Conservation (phyloP, 2,113 vertebrate species). For the Mobula birostris region DNA sequence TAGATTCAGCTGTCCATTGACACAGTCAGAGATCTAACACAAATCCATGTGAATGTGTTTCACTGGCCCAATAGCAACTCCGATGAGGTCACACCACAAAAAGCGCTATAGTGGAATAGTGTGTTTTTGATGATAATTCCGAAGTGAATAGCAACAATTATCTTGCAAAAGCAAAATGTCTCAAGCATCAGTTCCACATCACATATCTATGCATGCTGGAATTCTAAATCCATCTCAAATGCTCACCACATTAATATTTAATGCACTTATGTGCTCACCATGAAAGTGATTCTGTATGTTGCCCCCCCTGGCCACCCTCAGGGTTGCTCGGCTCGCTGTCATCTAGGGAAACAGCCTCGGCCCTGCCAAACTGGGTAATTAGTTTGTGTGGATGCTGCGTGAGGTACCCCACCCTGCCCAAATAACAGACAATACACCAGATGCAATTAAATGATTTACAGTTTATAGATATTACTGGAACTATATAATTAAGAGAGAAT, state of each 20-base stretch:
- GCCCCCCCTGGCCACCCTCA: too few relatives aligned
- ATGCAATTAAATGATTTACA: too few relatives aligned
- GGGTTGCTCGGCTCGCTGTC: too few relatives aligned
- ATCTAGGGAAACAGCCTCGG: too few relatives aligned
- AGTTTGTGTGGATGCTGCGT: too few relatives aligned
- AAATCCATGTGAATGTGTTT: conserved; percentile 15
- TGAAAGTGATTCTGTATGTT: background rate
- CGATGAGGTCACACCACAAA: background rate
- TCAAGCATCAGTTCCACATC: background rate
- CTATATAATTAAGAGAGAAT: too few relatives aligned
- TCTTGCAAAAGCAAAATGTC: background rate
- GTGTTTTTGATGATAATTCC: too few relatives aligned
- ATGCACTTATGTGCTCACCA: background rate
- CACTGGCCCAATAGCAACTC: background rate
- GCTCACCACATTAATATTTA: background rate
- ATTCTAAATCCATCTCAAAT: background rate
- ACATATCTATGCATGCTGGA: background rate
- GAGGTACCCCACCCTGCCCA: too few relatives aligned
- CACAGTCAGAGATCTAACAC: conserved; percentile 11
- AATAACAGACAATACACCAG: too few relatives aligned
- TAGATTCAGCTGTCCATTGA: background rate
- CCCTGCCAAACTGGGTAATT: too few relatives aligned
- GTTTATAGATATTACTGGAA: too few relatives aligned
- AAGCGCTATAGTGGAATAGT: background rate
- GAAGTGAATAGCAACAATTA: conserved; percentile 12